These are phyloP conservation scores for Cabera pusaria DNA, from an alignment of 2,888 invertebrate genomes.

Conservation along the genomic window DNA sequence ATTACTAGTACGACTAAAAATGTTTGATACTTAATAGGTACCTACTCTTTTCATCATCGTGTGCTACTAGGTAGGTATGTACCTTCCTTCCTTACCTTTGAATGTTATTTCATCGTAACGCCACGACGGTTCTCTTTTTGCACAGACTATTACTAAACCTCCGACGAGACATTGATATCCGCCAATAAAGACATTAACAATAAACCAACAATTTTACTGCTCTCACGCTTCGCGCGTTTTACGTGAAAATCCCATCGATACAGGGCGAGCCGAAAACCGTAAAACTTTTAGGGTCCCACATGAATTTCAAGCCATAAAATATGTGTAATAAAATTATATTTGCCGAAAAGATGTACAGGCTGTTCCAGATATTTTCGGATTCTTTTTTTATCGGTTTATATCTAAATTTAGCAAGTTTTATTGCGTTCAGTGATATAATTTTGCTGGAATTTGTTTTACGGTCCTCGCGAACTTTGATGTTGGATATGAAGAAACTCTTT, in stretches of 20 bases:
- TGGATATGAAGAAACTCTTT: slow-evolving; percentile 8
- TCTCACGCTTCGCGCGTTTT: slow-evolving; percentile 49
- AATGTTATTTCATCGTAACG: too few relatives aligned
- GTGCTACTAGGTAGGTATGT: too few relatives aligned
- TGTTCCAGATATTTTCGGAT: slow-evolving; percentile 20
- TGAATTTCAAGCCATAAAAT: slow-evolving; percentile 52
- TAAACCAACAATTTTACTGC: slow-evolving; percentile 43
- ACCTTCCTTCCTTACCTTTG: too few relatives aligned
- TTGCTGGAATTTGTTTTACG: slow-evolving; percentile 27
- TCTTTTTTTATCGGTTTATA: slow-evolving; percentile 27
- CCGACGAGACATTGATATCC: slow-evolving; percentile 23
- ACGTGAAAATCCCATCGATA: slow-evolving; percentile 46
- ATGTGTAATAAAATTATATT: slow-evolving; percentile 66
- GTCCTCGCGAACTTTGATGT: slow-evolving; percentile 11
- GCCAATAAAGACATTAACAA: slow-evolving; percentile 39
- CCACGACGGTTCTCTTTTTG: too few relatives aligned
- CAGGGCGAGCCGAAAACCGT: slow-evolving; percentile 41
- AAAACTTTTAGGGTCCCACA: slow-evolving; percentile 59
- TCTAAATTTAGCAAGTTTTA: slow-evolving; percentile 29
- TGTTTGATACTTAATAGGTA: too few relatives aligned
- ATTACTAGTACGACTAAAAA: too few relatives aligned
- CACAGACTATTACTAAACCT: too few relatives aligned
- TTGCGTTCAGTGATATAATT: slow-evolving; percentile 23
- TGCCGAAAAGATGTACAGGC: slow-evolving; percentile 38
- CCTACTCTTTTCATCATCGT: too few relatives aligned